These are phyloP conservation scores for Portevinia maculata DNA, from an alignment of 2,888 invertebrate genomes.

Conservation along the genomic window DNA sequence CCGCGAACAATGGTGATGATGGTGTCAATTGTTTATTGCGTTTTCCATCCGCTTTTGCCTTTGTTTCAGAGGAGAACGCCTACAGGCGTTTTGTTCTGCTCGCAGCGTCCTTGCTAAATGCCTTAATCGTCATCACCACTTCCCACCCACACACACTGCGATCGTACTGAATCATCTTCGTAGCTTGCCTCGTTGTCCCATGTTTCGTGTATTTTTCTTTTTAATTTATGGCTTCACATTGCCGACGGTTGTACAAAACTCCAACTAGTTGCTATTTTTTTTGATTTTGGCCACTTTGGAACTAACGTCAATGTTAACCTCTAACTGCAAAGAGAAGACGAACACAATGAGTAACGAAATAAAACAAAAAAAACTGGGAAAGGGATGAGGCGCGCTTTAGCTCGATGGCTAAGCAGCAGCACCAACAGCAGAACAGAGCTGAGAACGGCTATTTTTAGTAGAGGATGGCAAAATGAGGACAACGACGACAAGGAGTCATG, in stretches of 20 bases:
- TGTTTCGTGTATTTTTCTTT: slow-evolving; percentile 38
- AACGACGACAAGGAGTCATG: slow-evolving; percentile 51
- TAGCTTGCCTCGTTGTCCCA: slow-evolving; percentile 15
- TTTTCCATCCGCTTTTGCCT: slow-evolving; percentile 16
- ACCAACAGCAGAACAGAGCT: not conserved
- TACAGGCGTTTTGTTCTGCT: slow-evolving; percentile 35
- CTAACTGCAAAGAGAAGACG: slow-evolving; percentile 39
- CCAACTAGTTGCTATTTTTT: not conserved
- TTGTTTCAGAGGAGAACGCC: slow-evolving; percentile 50
- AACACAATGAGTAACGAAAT: slow-evolving; percentile 36
- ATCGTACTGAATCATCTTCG: slow-evolving; percentile 55
- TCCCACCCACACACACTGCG: slow-evolving; percentile 27
- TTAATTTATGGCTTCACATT: slow-evolving; percentile 63
- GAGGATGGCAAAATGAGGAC: slow-evolving; percentile 17
- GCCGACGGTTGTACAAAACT: slow-evolving; percentile 41
- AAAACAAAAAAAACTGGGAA: slow-evolving; percentile 11
- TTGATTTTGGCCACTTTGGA: slow-evolving; percentile 36
- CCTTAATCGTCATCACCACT: slow-evolving; percentile 16
- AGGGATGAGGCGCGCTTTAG: slow-evolving; percentile 15
- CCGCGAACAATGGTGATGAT: slow-evolving; percentile 24
- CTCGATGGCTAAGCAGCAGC: not conserved
- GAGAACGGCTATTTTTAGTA: slow-evolving; percentile 40
- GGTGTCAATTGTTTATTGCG: slow-evolving; percentile 50
- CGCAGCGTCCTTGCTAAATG: slow-evolving; percentile 61
- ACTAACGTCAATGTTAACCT: slow-evolving; percentile 69